Evolutionary conservation across 2,797 vertebrate genomes (phyloP), one percentile per base, ranked within the genome.

Genomic region (Urosaurus nigricauda): DNA sequence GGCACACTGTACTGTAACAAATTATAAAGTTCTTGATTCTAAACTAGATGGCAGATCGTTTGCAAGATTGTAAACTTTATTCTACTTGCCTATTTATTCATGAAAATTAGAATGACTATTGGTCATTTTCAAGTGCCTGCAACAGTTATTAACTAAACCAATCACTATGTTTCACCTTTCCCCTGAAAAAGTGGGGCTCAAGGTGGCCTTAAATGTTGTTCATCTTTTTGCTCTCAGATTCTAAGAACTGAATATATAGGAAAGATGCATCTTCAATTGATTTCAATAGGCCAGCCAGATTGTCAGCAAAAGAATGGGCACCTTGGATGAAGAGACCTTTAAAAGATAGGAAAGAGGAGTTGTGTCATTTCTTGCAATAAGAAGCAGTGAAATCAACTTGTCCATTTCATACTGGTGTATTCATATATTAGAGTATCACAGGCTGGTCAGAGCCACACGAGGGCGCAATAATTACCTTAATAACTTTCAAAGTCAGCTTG

Each of bases 191-290:
- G 29, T 12, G 11, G 65, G 65, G 29, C 16, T 68, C 65, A 68
- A 68, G 11, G 65, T 68, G 29, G 29, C 32, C 26, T n/a, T 90
- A 84, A 68, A 87, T 88, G 37, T 81, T 87, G 77, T 91, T 83
- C 83, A 63, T 43, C 81, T 92, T 63, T 70, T 90, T 90, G 60
- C 60, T 87, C 86, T 92, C 43, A 53, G 81, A 84, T 90, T 97
- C 96, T 91, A 97, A 90, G 92, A 97, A 98, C 21, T 77, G 92
- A 56, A 97, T 95, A 91, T 97, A 98, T 43, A 95, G 94, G 58
- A 92, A 91, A 81, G 97, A 97, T 14, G 96, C 96, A 43, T 97
- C 96, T 93, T 97, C 97, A 92, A 97, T 97, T 75, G 97, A 97
- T 92, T 97, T 97, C 84, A 97, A 97, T 96, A 96, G 97, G 87